Base-by-base conservation (phyloP, 2,113 vertebrate species). In the Uropsilus gracilis region DNA sequence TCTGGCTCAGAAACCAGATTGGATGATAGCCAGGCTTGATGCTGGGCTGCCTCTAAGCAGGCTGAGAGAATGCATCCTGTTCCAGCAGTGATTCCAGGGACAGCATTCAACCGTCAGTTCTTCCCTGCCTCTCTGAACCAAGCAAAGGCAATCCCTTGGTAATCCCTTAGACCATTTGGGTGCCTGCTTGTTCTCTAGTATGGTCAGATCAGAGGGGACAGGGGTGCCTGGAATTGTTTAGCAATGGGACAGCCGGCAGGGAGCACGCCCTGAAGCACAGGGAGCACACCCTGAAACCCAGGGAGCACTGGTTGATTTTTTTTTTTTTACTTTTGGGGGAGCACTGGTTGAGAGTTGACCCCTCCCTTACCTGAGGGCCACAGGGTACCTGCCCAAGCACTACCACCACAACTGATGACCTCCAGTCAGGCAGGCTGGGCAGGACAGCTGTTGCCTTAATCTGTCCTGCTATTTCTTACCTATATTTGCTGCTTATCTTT, bases 31-130 rank as follows among this genome's bases (percentile, higher is more conserved):
- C 92, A 92, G 39, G 34, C 55, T 26, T 6, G 4, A 34, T 3
- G 4, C 82, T 94, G 95, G 88, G 75, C 72, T 18, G 61, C 77
- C 90, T 91, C 89, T 64, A 73, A 83, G 69, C 68, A 14, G 22
- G 37, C 92, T 55, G 34, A 5, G 59, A 91, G 86, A 80, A 30
- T 1, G 50, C 73, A 88, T 78, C 83, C 77, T 89, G 92, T 89
- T 92, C 89, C 89, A 94, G 90, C 82, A 44, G 55, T 5, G 7
- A 59, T 73, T 78, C 57, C 34, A 17, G 72, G 48, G 68, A 20
- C 61, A 50, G 57, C 28, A 13, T 55, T 73, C 81, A 28, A 66
- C 39, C 0, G 14, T 55, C 82, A 82, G 3, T 50, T 82, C 90
- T 76, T 72, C 55, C 34, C 55, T 3, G 34, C 50, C 77, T 26